These are phyloP conservation scores for Australoheros facetus DNA, from an alignment of 2,797 vertebrate genomes.

Conservation along the genomic window DNA sequence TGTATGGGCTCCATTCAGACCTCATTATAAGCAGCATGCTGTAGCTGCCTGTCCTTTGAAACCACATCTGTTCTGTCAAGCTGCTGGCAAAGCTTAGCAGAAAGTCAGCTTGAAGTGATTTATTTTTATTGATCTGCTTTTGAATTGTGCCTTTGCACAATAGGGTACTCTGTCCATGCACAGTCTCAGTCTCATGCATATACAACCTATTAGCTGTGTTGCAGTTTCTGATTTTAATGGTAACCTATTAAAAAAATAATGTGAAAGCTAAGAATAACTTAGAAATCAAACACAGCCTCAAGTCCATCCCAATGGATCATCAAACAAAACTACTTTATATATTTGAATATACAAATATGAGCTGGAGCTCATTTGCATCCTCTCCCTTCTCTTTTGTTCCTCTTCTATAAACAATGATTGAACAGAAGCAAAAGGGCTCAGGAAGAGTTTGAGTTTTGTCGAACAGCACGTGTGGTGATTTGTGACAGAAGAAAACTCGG, in stretches of 20 bases:
- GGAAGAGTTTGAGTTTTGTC: neutral
- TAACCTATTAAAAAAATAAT: neutral
- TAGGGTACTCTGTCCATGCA: neutral
- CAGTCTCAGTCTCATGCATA: neutral
- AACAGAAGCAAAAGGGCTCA: neutral
- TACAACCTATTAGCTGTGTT: no score
- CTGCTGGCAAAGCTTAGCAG: neutral
- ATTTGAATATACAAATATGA: slow-evolving; percentile 37
- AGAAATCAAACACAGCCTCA: neutral
- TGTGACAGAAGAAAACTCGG: neutral
- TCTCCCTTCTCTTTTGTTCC: neutral
- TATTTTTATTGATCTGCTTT: slow-evolving; percentile 26
- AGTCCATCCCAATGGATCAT: neutral
- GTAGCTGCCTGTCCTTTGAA: neutral
- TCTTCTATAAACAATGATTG: neutral
- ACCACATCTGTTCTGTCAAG: slow-evolving; percentile 2
- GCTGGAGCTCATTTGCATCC: neutral
- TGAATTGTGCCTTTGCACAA: neutral
- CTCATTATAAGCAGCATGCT: neutral
- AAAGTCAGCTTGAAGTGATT: neutral
- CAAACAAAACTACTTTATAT: no score
- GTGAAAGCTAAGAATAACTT: neutral
- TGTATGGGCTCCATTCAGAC: neutral
- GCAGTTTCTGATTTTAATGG: neutral
- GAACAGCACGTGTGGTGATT: neutral